Conservation (phyloP, 2,797 vertebrate species). For the Capromys pilorides region DNA sequence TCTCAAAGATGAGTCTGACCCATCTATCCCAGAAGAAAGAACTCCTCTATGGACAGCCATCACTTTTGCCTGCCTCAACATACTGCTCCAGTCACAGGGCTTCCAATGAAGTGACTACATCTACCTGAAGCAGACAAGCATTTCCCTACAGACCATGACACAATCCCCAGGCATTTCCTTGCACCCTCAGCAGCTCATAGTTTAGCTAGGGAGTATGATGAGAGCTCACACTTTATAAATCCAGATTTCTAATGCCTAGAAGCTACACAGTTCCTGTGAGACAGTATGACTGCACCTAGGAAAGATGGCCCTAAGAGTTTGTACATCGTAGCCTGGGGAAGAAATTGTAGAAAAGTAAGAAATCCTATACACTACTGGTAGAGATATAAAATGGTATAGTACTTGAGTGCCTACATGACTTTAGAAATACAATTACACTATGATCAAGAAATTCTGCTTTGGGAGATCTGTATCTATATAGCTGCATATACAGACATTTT, state of each 20-base stretch:
- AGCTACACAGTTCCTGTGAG: not conserved
- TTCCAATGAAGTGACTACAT: not conserved
- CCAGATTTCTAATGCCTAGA: constrained; percentile 22
- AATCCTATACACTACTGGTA: not conserved
- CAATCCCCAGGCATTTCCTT: not conserved
- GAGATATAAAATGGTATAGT: not conserved
- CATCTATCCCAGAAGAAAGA: not conserved
- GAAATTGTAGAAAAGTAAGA: not conserved
- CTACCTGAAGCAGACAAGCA: not conserved
- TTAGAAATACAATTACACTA: not conserved
- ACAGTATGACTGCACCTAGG: not conserved
- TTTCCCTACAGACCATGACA: not conserved
- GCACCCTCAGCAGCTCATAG: no score
- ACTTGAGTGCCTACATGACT: not conserved
- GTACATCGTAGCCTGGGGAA: not conserved
- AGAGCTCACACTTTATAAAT: not conserved
- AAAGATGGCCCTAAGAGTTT: not conserved
- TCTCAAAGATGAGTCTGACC: constrained; percentile 37
- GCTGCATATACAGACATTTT: not conserved
- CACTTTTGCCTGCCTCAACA: not conserved
- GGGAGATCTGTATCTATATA: not conserved
- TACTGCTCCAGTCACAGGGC: not conserved
- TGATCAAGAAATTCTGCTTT: not conserved
- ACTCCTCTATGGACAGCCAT: not conserved
- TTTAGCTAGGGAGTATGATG: not conserved